These are phyloP conservation scores for Ascidia mentula DNA, from an alignment of 23 tunicate species.

Conservation along the genomic window DNA sequence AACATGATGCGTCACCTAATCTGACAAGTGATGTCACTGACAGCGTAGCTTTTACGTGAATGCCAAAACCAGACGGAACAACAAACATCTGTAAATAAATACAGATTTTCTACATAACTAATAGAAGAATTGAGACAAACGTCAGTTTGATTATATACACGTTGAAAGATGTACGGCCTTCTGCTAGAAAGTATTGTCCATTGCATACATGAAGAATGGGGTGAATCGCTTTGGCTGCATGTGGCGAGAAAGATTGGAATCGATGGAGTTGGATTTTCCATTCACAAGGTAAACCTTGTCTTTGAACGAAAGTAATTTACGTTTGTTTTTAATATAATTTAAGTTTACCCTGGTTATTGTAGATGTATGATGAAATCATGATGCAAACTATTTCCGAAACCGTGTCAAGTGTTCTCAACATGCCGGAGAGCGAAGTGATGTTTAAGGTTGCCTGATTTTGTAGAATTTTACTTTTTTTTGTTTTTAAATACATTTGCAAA, in stretches of 20 bases:
- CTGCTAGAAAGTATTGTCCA: constrained; percentile 31
- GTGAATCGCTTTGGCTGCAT: constrained; percentile 31
- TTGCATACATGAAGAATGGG: constrained; percentile 48
- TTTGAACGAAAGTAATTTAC: neutral
- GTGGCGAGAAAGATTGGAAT: constrained; percentile 36
- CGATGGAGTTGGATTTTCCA: constrained; percentile 48
- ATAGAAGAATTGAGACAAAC: too few relatives aligned
- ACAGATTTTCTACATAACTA: neutral
- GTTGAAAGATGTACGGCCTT: constrained; percentile 28
- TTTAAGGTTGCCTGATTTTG: constrained; percentile 18
- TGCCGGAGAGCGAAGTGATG: constrained; percentile 39
- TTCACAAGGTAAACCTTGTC: constrained; percentile 27
- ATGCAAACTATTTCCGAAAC: constrained; percentile 40
- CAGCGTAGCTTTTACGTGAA: too few relatives aligned
- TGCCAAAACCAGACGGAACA: too few relatives aligned
- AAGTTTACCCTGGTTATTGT: neutral
- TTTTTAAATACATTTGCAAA: neutral
- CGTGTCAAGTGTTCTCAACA: constrained; percentile 4
- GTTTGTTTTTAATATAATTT: neutral
- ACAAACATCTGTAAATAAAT: neutral
- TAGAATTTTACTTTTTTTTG: neutral
- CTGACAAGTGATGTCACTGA: too few relatives aligned
- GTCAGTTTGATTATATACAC: too few relatives aligned
- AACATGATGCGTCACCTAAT: too few relatives aligned
- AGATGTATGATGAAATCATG: constrained; percentile 33